Evolutionary conservation across 2,888 invertebrate genomes (phyloP).

Genomic region (Lasioglossum morio): DNA sequence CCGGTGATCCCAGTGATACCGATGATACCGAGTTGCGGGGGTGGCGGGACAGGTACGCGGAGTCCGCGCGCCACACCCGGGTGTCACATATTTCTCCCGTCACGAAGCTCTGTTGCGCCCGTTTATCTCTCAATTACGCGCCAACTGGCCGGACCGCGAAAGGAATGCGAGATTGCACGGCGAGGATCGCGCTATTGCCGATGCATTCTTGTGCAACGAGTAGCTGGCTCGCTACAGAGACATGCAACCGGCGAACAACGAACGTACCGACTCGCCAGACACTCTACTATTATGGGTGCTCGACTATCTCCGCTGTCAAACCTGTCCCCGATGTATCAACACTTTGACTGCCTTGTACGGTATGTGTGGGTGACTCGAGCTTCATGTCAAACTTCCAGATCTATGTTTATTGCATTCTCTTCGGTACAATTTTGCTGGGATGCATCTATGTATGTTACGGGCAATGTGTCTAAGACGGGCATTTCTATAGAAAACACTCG

Average conservation of each 20-base stretch:
- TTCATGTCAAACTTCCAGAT: background rate
- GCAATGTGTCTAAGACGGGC: too few species aligned
- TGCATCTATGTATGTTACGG: background rate
- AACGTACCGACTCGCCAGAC: background rate
- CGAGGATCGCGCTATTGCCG: background rate
- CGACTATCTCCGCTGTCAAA: background rate
- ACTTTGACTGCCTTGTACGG: background rate
- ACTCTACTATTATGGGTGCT: background rate
- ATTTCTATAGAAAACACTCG: too few species aligned
- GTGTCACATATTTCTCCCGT: conserved; percentile 28
- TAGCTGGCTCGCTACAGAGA: background rate
- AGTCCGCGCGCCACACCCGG: background rate
- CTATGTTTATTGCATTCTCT: background rate
- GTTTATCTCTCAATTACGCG: conserved; percentile 44
- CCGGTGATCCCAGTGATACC: conserved; percentile 14
- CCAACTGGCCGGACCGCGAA: conserved; percentile 21
- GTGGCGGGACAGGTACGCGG: background rate
- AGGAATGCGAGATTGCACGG: conserved; percentile 13
- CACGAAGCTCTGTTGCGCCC: conserved; percentile 24
- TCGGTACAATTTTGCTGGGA: background rate
- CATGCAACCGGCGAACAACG: background rate
- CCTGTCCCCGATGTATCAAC: background rate
- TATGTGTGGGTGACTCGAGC: background rate
- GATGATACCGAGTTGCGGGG: background rate
- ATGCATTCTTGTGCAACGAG: conserved; percentile 4